Conservation (phyloP, 2,888 invertebrate genomes). For the Zhengitettix transpicula region DNA sequence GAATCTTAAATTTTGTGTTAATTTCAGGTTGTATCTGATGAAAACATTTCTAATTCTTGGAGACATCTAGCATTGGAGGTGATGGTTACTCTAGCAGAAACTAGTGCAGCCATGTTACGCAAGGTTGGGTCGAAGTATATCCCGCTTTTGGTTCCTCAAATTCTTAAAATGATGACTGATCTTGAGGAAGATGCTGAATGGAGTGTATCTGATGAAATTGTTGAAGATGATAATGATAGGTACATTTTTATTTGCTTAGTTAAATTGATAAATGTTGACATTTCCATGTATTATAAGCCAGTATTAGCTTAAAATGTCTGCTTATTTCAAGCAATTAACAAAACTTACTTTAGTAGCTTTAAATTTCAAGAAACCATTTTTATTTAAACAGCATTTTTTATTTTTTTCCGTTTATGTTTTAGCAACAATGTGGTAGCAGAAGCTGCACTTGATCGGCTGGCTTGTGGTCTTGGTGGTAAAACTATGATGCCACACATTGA, state of each 20-base stretch:
- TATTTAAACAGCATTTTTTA: not conserved
- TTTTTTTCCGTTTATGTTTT: slow-evolving; percentile 7
- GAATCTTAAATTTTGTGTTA: not conserved
- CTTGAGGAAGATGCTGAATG: slow-evolving; percentile 83
- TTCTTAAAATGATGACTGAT: slow-evolving; percentile 89
- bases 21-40: slow-evolving; percentile 44
- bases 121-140: slow-evolving; percentile 79
- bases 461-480: slow-evolving; percentile 92
- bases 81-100: slow-evolving; percentile 61
- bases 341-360: no score
- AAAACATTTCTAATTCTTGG: slow-evolving; percentile 63
- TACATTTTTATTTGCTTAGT: slow-evolving; percentile 15
- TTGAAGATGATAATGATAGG: slow-evolving; percentile 84
- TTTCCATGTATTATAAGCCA: no score
- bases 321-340: no score
- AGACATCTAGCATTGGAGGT: slow-evolving; percentile 83
- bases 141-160: slow-evolving; percentile 59
- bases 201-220: slow-evolving; percentile 69
- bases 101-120: slow-evolving; percentile 90
- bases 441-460: slow-evolving; percentile 87
- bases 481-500: slow-evolving; percentile 82
- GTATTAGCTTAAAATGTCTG: no score
- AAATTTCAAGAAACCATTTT: not conserved
- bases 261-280: no score
- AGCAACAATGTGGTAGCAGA: slow-evolving; percentile 92